Percentiles rank a stretch among this genome's conserved stretches.
These are phyloP conservation scores for Stichodactyla mertensii DNA, from an alignment of 64 coral and sea anemone species.

Conservation along the genomic window DNA sequence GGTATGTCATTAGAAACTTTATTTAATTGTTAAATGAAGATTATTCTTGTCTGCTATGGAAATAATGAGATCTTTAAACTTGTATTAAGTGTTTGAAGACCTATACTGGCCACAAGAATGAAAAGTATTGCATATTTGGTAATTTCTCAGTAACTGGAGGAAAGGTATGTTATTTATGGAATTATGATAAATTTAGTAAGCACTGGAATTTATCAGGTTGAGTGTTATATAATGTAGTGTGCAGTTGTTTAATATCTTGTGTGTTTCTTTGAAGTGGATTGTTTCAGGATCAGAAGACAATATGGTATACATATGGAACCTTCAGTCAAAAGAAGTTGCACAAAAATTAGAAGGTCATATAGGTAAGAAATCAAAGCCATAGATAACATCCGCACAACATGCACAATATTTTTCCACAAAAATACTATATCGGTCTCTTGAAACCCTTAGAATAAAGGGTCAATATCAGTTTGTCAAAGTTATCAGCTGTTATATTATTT, in stretches of 20 bases:
- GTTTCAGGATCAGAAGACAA: constrained; percentile 98
- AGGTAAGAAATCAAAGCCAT: constrained; percentile 30
- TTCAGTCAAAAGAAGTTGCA: constrained; percentile 94
- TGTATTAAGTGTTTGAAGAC: constrained; percentile 85
- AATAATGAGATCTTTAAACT: background rate
- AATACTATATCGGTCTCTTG: too few relatives aligned
- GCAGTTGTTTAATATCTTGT: background rate
- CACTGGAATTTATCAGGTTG: background rate
- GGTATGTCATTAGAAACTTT: constrained; percentile 16
- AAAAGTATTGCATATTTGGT: constrained; percentile 99
- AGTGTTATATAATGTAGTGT: background rate
- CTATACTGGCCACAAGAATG: constrained; percentile 98
- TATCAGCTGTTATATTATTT: too few relatives aligned
- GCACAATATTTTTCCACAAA: too few relatives aligned
- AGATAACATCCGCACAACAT: background rate
- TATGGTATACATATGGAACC: constrained; percentile 96
- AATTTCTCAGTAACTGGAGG: constrained; percentile 99
- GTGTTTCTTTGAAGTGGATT: constrained; percentile 62
- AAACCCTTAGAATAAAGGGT: too few relatives aligned
- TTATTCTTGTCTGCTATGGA: background rate
- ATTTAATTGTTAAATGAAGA: background rate
- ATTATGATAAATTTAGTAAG: too few relatives aligned
- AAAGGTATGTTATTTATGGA: constrained; percentile 34
- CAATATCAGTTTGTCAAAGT: too few relatives aligned
- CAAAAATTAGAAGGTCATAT: constrained; percentile 91